Evolutionary conservation across 1,140 invertebrate species (phyloP), one percentile per base, ranked within the genome.

Genomic region (Pomacea maculata): DNA sequence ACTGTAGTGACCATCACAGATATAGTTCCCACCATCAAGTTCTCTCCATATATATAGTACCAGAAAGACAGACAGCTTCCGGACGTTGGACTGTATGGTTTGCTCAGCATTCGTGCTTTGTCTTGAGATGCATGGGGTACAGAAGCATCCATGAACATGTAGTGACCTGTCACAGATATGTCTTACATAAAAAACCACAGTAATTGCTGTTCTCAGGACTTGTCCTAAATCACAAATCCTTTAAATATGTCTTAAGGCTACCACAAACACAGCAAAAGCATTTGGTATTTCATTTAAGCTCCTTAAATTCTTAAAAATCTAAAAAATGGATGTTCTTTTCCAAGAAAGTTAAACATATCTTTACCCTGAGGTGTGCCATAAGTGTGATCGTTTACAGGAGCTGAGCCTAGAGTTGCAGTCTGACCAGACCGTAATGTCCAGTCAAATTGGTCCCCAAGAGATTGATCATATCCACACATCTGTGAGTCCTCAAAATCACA

Each of bases 391-490:
- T 78, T 72, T 17, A 70, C 45, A n/a, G 83, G 83, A 11, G 85
- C 86, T 29, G 89, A 90, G 34, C 70, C 72, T 34, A 52, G 14
- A 34, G 84, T 82, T 9, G 75, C 14, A 29, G 89, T 90, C 17
- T 63, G 15, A 34, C 89, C 89, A 21, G 61, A 29, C 25, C 86
- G 74, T 55, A 84, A 75, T n/a, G 80, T 85, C 89, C 89, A 90
- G 77, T 90, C 86, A 84, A 89, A 89, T 52, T 87, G 75, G 78
- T 89, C 89, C 19, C 92, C 92, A 0, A 93, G 92, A 86, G 95
- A 95, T 82, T 95, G 94, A 6, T 90, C 93, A 95, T 95, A 96
- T 54, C 94, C 94, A 85, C 95, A 96, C 0, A 95, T 84, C 85
- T 93, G 92, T 17, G 81, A 89, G 87, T 63, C 55, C 71, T 96